Evolutionary conservation across 2,797 vertebrate genomes (phyloP), one percentile per base, ranked within the genome.

Genomic region (Huso huso): DNA sequence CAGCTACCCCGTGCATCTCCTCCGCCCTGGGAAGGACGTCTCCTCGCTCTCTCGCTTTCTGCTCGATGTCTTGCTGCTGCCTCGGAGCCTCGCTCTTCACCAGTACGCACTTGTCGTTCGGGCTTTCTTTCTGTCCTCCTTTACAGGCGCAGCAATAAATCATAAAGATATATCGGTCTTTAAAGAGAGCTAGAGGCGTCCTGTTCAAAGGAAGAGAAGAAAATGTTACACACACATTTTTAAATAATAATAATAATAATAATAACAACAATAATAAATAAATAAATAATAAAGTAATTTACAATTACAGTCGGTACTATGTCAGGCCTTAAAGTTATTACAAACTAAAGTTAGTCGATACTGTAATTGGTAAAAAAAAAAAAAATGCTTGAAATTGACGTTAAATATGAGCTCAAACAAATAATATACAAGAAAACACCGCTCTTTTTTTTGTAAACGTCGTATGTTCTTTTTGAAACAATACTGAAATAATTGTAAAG

Each of bases 101-200:
- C 73, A 71, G 48, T 3, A 63, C 62, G 10, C 51, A 55, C 9
- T 52, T 48, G 9, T 12, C 11, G 7, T 64, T 72, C 60, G 70
- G 12, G 70, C 18, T 71, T 67, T 23, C 51, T 6, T 73, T 13
- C 71, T 75, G 23, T 37, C 4, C 23, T 4, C 4, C 50, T 78
- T 78, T 72, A 83, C 84, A 86, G 84, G 84, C 86, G 83, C 82
- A 85, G 76, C 79, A 75, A 72, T 72, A 73, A 71, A 79, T 71
- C 77, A 77, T 79, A 62, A 73, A 76, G 75, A 50, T 60, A 49
- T 37, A 37, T 37, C 23, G 2, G 23, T 37, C 4, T 37, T 3
- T 37, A 37, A 37, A 37, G 4, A 37, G 23, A 37, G 23, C 23
- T 37, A 37, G 23, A 37, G 23, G 23, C 23, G 23, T 37, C 23